Percentiles rank a stretch among this genome's conserved stretches.
Conservation (phyloP, 2,113 vertebrate species). For the Fregetta grallaria region DNA sequence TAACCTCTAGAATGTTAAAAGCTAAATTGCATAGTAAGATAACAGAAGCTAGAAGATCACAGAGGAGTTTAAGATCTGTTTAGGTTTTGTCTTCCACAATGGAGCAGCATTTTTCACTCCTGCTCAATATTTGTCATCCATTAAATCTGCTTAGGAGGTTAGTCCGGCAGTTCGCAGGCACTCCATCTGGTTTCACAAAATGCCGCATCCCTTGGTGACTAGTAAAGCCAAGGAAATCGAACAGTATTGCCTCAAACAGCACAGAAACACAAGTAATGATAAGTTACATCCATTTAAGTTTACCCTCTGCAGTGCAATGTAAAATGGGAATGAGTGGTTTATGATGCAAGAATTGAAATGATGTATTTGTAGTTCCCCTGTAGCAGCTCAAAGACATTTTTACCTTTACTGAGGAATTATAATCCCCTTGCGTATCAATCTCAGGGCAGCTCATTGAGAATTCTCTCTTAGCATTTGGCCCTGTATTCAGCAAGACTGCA, state of each 20-base stretch:
- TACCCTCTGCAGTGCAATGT: neutral
- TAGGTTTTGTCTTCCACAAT: neutral
- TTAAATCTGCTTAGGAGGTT: conserved; percentile 30
- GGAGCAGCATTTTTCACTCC: conserved; percentile 10
- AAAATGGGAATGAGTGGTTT: neutral
- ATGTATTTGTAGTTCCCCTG: neutral
- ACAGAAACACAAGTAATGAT: neutral
- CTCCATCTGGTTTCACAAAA: conserved; percentile 34
- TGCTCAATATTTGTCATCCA: conserved; percentile 15
- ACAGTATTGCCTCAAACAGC: neutral
- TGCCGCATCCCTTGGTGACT: neutral
- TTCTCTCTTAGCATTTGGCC: neutral
- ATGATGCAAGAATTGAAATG: neutral
- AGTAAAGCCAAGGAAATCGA: conserved; percentile 31
- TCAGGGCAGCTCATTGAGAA: neutral
- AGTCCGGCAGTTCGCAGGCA: neutral
- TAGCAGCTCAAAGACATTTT: neutral
- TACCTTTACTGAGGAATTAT: neutral
- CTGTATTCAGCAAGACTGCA: neutral
- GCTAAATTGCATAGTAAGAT: neutral
- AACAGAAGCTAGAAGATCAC: conserved; percentile 1
- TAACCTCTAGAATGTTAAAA: neutral
- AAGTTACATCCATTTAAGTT: neutral
- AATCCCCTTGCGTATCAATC: neutral
- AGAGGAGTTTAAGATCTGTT: neutral